Evolutionary conservation across 92 coral and sea anemone species (phyloP).

Genomic region (Porites rus): DNA sequence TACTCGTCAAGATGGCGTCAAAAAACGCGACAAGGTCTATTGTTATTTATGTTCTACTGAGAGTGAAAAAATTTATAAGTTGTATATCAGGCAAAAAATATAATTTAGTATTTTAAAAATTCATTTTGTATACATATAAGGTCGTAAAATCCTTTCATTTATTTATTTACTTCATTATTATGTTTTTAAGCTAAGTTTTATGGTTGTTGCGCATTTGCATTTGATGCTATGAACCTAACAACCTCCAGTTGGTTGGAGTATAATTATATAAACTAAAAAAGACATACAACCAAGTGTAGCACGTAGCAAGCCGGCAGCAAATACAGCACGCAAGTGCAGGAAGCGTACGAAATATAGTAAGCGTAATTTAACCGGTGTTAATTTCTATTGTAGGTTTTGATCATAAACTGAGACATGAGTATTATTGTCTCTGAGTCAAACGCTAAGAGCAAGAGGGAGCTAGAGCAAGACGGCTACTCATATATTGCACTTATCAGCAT

Average conservation of each 20-base stretch:
- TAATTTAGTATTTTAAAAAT: too few relatives aligned
- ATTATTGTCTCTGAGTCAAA: too few relatives aligned
- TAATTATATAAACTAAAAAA: background rate
- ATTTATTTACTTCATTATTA: background rate
- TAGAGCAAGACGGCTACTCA: background rate
- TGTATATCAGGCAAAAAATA: background rate
- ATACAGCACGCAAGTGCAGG: background rate
- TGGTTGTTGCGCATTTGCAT: background rate
- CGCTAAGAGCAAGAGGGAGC: too few relatives aligned
- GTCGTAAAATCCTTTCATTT: too few relatives aligned
- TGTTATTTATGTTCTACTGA: background rate
- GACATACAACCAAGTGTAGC: background rate
- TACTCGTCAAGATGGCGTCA: too few relatives aligned
- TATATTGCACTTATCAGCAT: background rate
- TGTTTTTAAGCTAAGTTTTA: background rate
- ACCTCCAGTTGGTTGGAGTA: background rate
- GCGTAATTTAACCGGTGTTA: background rate
- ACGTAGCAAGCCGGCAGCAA: background rate
- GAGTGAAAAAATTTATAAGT: background rate
- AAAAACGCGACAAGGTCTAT: too few relatives aligned
- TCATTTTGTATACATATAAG: too few relatives aligned
- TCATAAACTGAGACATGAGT: too few relatives aligned
- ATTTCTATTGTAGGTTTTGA: too few relatives aligned
- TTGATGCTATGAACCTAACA: background rate
- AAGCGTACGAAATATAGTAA: conserved; percentile 8